Evolutionary conservation across 2,888 invertebrate genomes (phyloP), one percentile per base, ranked within the genome.

Genomic region (Drosophila kuntzei): DNA sequence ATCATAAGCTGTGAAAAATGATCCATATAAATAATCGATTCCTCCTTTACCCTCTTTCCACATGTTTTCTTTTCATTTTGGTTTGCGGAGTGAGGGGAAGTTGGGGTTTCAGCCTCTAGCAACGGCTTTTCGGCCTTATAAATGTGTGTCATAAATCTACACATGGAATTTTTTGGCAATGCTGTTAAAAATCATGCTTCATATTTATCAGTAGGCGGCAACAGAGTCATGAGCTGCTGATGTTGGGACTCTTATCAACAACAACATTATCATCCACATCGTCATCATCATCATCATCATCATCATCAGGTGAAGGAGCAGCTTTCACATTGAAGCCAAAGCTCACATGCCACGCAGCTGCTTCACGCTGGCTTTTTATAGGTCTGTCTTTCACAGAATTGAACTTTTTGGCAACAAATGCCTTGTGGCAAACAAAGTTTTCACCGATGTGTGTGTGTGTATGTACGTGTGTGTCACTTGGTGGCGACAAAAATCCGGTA

Each of bases 121-220:
- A 29, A 49, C 27, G 63, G 46, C 63, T 75, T 79, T 62, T 63
- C 55, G 53, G 41, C 47, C 47, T 69, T 75, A 76, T 71, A 71
- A 86, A 76, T 88, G 79, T 66, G 79, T 81, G 86, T 85, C 89
- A 83, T 83, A 83, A 83, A 83, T 83, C 82, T 89, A 68, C 86
- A 72, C 67, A 71, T 74, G 88, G 54, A 70, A 64, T 57, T 64
- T 72, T 64, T 41, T 62, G 58, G 37, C 22, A 25, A 41, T 50
- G 54, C 66, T 51, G 69, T 71, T 89, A 53, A 84, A 85, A 87
- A 85, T 80, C 79, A 77, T 80, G 84, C 59, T 66, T 68, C 75
- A 80, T 78, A 87, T 87, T 60, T 70, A 76, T 75, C 76, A 58
- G 74, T 29, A 51, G 60, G 58, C 72, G 46, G 25, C 64, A 67